Evolutionary conservation across 2,888 invertebrate species (phyloP).

Genomic region (Lymantria monacha): DNA sequence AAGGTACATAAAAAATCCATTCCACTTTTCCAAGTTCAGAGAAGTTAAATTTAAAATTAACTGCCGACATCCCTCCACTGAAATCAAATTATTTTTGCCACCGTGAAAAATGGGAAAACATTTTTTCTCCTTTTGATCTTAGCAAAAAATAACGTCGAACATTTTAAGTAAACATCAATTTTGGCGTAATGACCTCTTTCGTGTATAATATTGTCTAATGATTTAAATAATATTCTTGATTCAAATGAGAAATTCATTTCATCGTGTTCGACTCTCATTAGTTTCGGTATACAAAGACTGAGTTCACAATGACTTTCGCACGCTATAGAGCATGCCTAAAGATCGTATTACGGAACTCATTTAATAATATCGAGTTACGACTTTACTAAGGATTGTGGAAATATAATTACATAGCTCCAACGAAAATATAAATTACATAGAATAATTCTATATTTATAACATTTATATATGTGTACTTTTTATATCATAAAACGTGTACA

Average conservation of each 20-base stretch:
- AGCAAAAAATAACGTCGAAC: constrained; percentile 57
- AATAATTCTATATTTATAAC: too few species aligned
- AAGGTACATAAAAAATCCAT: constrained; percentile 66
- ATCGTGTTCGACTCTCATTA: constrained; percentile 47
- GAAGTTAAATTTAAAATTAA: constrained; percentile 72
- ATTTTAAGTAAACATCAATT: constrained; percentile 61
- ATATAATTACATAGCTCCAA: background rate
- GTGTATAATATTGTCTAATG: constrained; percentile 44
- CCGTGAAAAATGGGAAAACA: constrained; percentile 67
- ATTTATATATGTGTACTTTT: too few species aligned
- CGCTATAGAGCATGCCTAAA: constrained; percentile 36
- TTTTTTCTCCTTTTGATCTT: constrained; percentile 63
- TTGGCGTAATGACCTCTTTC: constrained; percentile 55
- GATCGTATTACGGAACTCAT: constrained; percentile 33
- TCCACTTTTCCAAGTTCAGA: constrained; percentile 59
- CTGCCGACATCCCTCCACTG: constrained; percentile 60
- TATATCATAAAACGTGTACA: too few species aligned
- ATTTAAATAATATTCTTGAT: constrained; percentile 34
- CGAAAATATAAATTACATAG: background rate
- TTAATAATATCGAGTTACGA: constrained; percentile 24
- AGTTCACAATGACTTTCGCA: constrained; percentile 20
- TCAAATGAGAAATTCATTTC: constrained; percentile 18
- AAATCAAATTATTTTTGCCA: constrained; percentile 74
- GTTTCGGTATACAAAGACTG: constrained; percentile 25
- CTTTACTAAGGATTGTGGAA: constrained; percentile 13